A percentile compares a stretch with the other conserved stretches of the same genome.
Evolutionary conservation across 2,797 vertebrate species (phyloP).

Genomic region (Sphenopsis melanotis): DNA sequence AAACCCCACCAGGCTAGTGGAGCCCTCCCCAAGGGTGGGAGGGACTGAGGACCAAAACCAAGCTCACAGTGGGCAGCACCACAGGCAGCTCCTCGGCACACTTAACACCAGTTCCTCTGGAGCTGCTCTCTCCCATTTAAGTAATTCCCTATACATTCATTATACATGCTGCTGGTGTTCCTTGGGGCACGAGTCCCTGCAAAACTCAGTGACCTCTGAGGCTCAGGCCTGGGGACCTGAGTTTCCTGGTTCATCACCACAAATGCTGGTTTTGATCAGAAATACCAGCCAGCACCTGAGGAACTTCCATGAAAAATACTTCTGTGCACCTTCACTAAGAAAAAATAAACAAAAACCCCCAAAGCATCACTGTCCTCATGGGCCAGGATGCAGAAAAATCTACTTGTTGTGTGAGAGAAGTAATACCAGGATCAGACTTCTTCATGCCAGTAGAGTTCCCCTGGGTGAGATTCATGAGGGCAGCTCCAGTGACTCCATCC

Average conservation of each 20-base stretch:
- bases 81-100: background rate
- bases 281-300: background rate
- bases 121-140: background rate
- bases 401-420: background rate
- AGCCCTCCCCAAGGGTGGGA: background rate
- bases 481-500: background rate
- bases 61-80: background rate
- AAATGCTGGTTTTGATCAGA: background rate
- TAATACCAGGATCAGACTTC: background rate
- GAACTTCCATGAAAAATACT: background rate
- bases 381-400: background rate
- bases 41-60: background rate
- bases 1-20: background rate
- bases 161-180: background rate
- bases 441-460: background rate
- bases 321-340: background rate
- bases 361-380: background rate
- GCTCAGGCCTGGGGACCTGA: background rate
- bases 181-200: background rate
- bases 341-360: background rate
- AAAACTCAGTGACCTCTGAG: background rate
- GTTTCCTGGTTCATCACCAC: background rate
- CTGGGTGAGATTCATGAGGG: background rate
- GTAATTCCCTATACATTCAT: background rate
- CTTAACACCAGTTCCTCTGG: background rate